Evolutionary conservation across 2,888 invertebrate species (phyloP).

Genomic region (Lutraria lutraria): DNA sequence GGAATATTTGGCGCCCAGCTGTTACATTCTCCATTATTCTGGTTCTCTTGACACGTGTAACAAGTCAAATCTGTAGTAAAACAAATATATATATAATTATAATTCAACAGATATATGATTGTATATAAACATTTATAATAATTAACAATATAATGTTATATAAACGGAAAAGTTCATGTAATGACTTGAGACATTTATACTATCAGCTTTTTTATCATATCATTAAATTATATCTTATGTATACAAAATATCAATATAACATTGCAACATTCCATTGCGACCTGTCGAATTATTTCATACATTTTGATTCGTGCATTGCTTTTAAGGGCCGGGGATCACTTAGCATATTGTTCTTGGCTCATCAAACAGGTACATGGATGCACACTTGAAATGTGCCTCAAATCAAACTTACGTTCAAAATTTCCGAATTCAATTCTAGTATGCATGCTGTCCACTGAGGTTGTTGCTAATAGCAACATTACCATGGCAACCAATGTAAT

Average conservation of each 20-base stretch:
- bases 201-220: too few species aligned
- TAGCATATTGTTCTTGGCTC: too few species aligned
- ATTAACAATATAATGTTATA: too few species aligned
- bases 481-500: neutral
- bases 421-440: conserved; percentile 27
- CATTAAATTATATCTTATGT: neutral
- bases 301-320: too few species aligned
- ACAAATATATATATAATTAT: neutral
- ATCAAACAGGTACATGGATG: too few species aligned
- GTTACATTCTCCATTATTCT: conserved; percentile 74
- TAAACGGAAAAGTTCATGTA: too few species aligned
- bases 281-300: neutral
- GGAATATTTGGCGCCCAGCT: conserved; percentile 75
- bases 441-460: neutral
- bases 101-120: neutral
- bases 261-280: neutral
- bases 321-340: too few species aligned
- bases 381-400: neutral
- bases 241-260: neutral
- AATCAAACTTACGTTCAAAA: conserved; percentile 25
- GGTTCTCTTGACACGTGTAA: conserved; percentile 74
- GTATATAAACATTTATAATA: too few species aligned
- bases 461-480: neutral
- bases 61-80: conserved; percentile 72
- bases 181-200: too few species aligned